phyloP scores from a whole-genome alignment of 1,140 invertebrate species.

The Drosophila kanapiae region DNA sequence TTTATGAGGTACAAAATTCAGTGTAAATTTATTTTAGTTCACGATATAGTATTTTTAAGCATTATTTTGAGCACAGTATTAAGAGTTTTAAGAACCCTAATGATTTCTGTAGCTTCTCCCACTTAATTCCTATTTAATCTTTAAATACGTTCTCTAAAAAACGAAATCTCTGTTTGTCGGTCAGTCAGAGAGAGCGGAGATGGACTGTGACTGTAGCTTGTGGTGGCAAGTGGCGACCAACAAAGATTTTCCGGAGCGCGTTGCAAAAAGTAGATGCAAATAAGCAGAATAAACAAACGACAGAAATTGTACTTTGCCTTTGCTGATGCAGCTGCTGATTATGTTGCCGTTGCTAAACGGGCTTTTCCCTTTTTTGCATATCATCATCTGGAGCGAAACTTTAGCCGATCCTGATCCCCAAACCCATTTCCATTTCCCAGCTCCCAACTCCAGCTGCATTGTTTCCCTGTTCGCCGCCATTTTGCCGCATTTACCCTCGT shows the following conservation, averaged over 20 bases:
- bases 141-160: not conserved
- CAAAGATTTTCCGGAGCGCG: constrained; percentile 38
- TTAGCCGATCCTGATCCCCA: constrained; percentile 19
- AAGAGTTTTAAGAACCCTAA: no score
- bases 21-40: no score
- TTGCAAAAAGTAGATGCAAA: constrained; percentile 56
- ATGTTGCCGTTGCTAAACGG: constrained; percentile 69
- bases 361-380: constrained; percentile 74
- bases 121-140: no score
- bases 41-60: no score
- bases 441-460: constrained; percentile 52
- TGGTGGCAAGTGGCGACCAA: constrained; percentile 68
- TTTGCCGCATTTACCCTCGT: constrained; percentile 51
- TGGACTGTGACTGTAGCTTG: constrained; percentile 42
- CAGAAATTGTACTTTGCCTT: constrained; percentile 59
- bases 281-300: constrained; percentile 65
- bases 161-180: constrained; percentile 23
- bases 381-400: constrained; percentile 29
- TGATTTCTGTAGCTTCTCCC: no score
- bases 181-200: constrained; percentile 1
- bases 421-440: constrained; percentile 14
- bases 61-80: no score
- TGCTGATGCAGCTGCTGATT: constrained; percentile 32
- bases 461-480: constrained; percentile 58
- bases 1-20: no score